Evolutionary conservation across 2,113 vertebrate genomes (phyloP).

Genomic region (Aramus guarauna): DNA sequence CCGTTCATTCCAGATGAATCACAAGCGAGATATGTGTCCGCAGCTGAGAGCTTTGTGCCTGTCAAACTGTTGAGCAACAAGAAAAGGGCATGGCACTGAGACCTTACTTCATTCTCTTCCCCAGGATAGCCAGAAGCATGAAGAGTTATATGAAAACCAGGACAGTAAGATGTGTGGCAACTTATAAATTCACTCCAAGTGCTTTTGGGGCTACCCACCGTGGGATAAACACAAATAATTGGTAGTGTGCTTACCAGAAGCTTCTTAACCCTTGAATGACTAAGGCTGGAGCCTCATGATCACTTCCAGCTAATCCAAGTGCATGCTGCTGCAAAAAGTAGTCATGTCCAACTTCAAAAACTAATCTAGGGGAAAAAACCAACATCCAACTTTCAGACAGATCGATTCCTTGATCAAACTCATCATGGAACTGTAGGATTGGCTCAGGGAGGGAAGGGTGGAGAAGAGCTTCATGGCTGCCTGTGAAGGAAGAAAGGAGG

Average conservation of each 20-base stretch:
- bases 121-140: neutral
- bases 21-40: rapidly evolving
- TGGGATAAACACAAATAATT: neutral
- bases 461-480: neutral
- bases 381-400: neutral
- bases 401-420: neutral
- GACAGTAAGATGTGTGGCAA: neutral
- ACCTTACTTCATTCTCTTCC: neutral
- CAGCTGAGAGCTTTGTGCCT: neutral
- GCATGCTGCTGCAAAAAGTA: neutral
- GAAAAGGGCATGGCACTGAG: neutral
- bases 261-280: neutral
- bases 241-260: neutral
- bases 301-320: neutral
- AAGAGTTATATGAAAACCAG: neutral
- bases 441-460: neutral
- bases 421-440: neutral
- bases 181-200: neutral
- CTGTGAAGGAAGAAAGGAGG: neutral
- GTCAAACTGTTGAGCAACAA: neutral
- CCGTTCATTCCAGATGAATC: neutral
- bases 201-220: neutral
- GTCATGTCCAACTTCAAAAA: neutral
- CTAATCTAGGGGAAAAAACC: neutral
- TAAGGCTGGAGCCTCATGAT: neutral